A percentile compares a stretch with the other conserved stretches of the same genome.
These are phyloP conservation scores for Bubo bubo DNA, from an alignment of 2,113 vertebrate genomes.

Conservation along the genomic window DNA sequence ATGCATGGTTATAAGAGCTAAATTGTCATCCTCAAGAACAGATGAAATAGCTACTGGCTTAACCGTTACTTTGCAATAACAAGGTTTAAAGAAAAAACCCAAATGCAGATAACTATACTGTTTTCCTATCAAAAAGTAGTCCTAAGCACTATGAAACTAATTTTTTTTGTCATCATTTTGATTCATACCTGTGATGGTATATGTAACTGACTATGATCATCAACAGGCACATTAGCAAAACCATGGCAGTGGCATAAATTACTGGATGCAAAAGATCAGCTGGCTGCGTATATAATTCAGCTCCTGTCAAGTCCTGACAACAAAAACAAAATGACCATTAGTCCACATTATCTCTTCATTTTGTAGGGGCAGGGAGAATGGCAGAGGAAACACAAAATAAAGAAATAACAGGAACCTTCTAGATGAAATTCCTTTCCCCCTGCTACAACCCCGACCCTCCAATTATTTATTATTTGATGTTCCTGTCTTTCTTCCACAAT, in stretches of 20 bases:
- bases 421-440: background rate
- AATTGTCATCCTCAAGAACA: background rate
- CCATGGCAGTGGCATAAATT: constrained; percentile 84
- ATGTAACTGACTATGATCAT: constrained; percentile 87
- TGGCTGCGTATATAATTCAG: constrained; percentile 78
- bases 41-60: background rate
- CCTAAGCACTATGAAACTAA: background rate
- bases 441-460: fast-evolving
- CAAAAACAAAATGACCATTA: background rate
- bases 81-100: background rate
- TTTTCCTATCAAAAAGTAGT: background rate
- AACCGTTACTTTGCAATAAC: background rate
- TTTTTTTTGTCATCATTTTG: background rate
- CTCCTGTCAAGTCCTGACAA: constrained; percentile 86
- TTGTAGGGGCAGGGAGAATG: background rate
- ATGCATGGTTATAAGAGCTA: background rate
- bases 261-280: constrained; percentile 89
- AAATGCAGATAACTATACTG: background rate
- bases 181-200: constrained; percentile 89
- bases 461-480: background rate
- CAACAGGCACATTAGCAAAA: constrained; percentile 86
- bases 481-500: background rate
- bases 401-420: background rate
- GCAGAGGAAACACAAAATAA: background rate
- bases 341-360: background rate